Evolutionary conservation across 2,113 vertebrate genomes (phyloP), one percentile per base, ranked within the genome.

Genomic region (Heterochromis multidens): DNA sequence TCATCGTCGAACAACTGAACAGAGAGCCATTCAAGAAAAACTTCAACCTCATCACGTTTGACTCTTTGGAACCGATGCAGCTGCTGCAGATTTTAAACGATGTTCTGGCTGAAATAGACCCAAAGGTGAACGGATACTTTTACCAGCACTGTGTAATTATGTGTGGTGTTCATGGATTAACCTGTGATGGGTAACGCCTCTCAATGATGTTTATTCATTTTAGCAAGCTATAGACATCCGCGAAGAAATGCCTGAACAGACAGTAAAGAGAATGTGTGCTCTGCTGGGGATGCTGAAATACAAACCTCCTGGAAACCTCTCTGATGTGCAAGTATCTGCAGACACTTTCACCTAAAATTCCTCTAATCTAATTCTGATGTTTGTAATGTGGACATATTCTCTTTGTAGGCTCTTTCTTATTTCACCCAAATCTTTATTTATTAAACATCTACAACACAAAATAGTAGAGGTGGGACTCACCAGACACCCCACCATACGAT

Each of bases 41-140:
- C 93, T 97, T 98, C 74, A 99, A 98, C 87, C 93, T 99, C 83
- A 98, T 99, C 92, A 98, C 97, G 0, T 99, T 99, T 91, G 98
- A 99, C 94, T 99, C 98, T 0, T 92, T 99, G 59, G 98, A 99
- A 87, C 95, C 98, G 35, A 93, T 96, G 95, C 98, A 98, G 86
- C 96, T 99, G 61, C 95, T 99, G 91, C 99, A 99, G 94, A 94
- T 97, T 90, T 96, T 99, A 79, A 99, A 91, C 80, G 98, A 99
- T 89, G 97, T 98, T 40, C 93, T 99, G 92, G 97, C 97, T n/a
- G 98, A 98, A 96, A 97, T 99, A 92, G 99, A 99, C 91, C 96
- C 97, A 6, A 99, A 99, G 97, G 99, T 99, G 94, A 95, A 93
- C 13, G 2, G 25, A 8, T 54, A n/a, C 14, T 10, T 1, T 1